These are phyloP conservation scores for Orthosia gracilis DNA, from an alignment of 2,888 invertebrate genomes.

Conservation along the genomic window DNA sequence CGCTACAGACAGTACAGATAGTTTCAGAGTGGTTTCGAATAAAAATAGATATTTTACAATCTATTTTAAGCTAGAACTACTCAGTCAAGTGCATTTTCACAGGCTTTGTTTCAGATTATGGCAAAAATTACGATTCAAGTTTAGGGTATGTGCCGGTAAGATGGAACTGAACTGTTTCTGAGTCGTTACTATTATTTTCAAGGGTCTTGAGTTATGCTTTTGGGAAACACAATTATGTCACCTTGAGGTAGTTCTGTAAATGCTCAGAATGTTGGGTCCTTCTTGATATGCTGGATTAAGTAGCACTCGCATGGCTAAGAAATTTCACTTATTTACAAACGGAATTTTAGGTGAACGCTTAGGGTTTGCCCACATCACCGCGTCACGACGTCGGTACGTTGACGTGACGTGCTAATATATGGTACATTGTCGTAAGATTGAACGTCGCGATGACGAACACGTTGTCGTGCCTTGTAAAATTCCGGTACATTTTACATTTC, in stretches of 20 bases:
- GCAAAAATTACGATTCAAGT: background rate
- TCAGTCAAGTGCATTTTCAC: background rate
- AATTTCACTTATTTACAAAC: slow-evolving; percentile 20
- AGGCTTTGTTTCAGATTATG: background rate
- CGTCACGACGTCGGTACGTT: no score
- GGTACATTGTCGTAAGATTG: no score
- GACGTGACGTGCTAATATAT: no score
- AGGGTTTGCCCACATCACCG: no score
- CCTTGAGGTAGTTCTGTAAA: slow-evolving; percentile 1
- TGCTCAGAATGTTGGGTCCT: slow-evolving; percentile 19
- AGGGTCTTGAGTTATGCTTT: slow-evolving; percentile 6
- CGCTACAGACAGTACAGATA: background rate
- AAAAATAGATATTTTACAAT: slow-evolving; percentile 1
- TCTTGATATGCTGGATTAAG: slow-evolving; percentile 4
- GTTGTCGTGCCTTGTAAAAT: no score
- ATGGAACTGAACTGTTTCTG: background rate
- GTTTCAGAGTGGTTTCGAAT: background rate
- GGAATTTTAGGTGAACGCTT: slow-evolving; percentile 17
- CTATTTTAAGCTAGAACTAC: background rate
- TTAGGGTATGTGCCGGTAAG: background rate
- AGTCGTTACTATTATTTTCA: background rate
- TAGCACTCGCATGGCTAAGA: background rate
- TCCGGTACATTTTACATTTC: no score
- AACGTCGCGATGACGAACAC: no score
- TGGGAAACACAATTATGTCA: background rate